Conservation (phyloP, 1,140 invertebrate genomes). For the Patella vulgata region DNA sequence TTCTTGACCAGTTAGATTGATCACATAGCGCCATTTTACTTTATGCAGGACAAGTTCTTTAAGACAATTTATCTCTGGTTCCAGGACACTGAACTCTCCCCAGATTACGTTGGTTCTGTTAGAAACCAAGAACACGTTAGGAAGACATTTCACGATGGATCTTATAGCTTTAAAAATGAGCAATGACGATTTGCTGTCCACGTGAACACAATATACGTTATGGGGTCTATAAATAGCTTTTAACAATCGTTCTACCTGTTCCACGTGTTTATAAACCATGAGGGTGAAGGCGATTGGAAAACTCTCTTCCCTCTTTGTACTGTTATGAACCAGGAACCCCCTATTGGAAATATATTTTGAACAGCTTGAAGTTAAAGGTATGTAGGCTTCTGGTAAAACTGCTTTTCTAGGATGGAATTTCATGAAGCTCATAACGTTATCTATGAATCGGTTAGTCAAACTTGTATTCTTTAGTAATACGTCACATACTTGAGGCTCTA, state of each 20-base stretch:
- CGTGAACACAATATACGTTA: slow-evolving; percentile 57
- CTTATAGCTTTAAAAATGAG: slow-evolving; percentile 10
- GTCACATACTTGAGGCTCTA: too few relatives aligned
- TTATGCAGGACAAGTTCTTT: slow-evolving; percentile 15
- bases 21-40: slow-evolving; percentile 43
- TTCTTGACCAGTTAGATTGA: slow-evolving; percentile 52
- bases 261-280: slow-evolving; percentile 37
- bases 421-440: too few relatives aligned
- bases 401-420: too few relatives aligned
- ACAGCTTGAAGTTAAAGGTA: too few relatives aligned
- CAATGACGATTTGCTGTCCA: slow-evolving; percentile 34
- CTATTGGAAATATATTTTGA: too few relatives aligned
- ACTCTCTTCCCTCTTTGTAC: too few relatives aligned
- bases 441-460: too few relatives aligned
- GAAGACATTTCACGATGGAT: slow-evolving; percentile 35
- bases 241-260: slow-evolving; percentile 48
- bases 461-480: too few relatives aligned
- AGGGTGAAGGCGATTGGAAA: slow-evolving; percentile 48
- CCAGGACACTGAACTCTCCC: slow-evolving; percentile 23
- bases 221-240: slow-evolving; percentile 49
- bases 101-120: slow-evolving; percentile 20
- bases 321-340: too few relatives aligned
- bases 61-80: slow-evolving; percentile 32
- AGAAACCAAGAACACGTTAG: slow-evolving; percentile 44
- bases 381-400: too few relatives aligned